Evolutionary conservation across 2,888 invertebrate species (phyloP).

Genomic region (Stenurella melanura): DNA sequence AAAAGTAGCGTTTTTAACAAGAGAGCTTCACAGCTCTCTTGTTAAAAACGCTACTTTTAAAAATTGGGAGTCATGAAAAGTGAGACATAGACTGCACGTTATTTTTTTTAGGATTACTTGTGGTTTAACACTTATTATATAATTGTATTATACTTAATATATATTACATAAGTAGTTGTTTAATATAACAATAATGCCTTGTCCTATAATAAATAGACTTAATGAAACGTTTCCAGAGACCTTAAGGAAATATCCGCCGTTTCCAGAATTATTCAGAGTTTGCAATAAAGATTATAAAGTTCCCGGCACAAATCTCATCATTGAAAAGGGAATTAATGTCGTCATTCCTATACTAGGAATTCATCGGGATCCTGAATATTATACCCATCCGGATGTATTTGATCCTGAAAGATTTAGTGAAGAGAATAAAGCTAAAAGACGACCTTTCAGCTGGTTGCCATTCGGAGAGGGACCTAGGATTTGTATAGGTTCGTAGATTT

Average conservation of each 20-base stretch:
- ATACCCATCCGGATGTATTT: slow-evolving; percentile 60
- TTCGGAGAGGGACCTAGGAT: slow-evolving; percentile 55
- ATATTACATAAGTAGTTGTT: too few relatives aligned
- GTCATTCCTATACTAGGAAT: slow-evolving; percentile 61
- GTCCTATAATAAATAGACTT: background rate
- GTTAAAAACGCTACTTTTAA: too few relatives aligned
- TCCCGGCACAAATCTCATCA: slow-evolving; percentile 62
- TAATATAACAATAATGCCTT: too few relatives aligned
- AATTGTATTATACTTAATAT: too few relatives aligned
- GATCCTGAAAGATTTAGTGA: slow-evolving; percentile 52
- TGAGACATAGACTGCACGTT: too few relatives aligned
- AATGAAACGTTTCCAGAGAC: slow-evolving; percentile 65
- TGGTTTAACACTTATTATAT: too few relatives aligned
- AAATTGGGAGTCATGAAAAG: too few relatives aligned
- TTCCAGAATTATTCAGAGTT: slow-evolving; percentile 50
- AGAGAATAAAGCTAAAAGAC: slow-evolving; percentile 53
- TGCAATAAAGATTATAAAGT: slow-evolving; percentile 61
- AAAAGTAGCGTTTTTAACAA: too few relatives aligned
- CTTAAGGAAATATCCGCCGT: slow-evolving; percentile 67
- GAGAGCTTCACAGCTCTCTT: too few relatives aligned
- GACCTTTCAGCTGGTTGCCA: slow-evolving; percentile 46
- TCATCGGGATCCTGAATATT: slow-evolving; percentile 66
- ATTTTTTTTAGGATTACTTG: too few relatives aligned
- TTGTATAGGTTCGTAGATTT: slow-evolving; percentile 55
- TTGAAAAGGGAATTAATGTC: slow-evolving; percentile 65